Evolutionary conservation across 2,113 vertebrate species (phyloP), one percentile per base, ranked within the genome.

Genomic region (Daphoenositta chrysoptera): DNA sequence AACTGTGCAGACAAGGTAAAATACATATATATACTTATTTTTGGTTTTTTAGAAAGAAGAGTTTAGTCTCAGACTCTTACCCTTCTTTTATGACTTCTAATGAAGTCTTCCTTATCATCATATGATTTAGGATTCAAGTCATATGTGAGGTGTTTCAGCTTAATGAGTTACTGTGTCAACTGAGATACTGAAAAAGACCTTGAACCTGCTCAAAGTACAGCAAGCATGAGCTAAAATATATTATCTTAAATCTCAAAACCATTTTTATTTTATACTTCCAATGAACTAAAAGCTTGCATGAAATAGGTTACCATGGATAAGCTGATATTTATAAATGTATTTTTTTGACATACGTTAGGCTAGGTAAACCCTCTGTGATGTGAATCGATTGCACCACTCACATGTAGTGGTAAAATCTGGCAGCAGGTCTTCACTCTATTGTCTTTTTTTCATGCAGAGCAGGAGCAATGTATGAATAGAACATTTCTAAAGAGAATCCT

Each of bases 381-480:
- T 40, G 39, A 58, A 20, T 33, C 0, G 0, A 3, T 70, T 65
- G 54, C 7, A 44, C 10, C 37, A 40, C 57, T 63, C 2, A 1
- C 11, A 5, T 13, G 31, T 58, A 15, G 42, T 58, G 20, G 11
- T 53, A 69, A 26, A 53, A 65, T 42, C 44, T 89, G 65, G 30
- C 27, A 60, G 39, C 7, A 8, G 17, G 13, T 79, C 28, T 89
- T 91, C 26, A 63, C n/a, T 64, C 5, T 44, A 1, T 33, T 88
- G 39, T 56, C 33, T 37, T 40, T 66, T 90, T 39, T 73, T 70
- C 12, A 28, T 51, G 17, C 30, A 83, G 26, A 53, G 64, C 24
- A 53, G 37, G 37, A 75, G 7, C 16, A 50, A 6, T 7, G 3
- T 71, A 3, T 45, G 30, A 68, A 45, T 35, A 39, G 19, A 81